Evolutionary conservation across 1,140 invertebrate species (phyloP), one percentile per base, ranked within the genome.

Genomic region (Tetramorium alpestre): DNA sequence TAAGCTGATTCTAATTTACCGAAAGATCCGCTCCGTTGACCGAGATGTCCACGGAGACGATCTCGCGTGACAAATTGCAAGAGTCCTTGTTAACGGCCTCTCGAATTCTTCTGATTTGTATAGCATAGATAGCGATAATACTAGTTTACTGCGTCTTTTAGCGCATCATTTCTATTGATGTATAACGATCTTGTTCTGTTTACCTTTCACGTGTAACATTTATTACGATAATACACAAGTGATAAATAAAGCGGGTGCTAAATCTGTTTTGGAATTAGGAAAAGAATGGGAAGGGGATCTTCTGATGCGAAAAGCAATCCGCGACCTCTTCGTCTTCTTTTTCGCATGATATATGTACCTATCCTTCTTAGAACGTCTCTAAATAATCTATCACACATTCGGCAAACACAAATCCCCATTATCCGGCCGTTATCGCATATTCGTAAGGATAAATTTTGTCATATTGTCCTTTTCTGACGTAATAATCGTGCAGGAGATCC

Each of bases 401-500:
- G 8, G 13, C 64, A 72, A 25, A 72, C 38, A 70, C 5, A 41
- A 69, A 25, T 41, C 3, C 44, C 18, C 60, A 11, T 38, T 49
- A 38, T 41, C 5, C 13, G 13, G 16, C 6, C 10, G n/a, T 69
- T 47, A 13, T 70, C 38, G 11, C 44, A 18, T 22, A 64, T 54
- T 49, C 7, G 10, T 56, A 73, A 54, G 47, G 25, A 87, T 62
- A 38, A 85, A 13, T 51, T 87, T 88, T 60, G 67, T n/a, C 56
- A 44, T 81, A 47, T 1, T 51, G 78, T 91, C 25, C 73, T 87
- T 56, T 90, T 87, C 69, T 81, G 89, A 88, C 80, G n/a, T 67
- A 84, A 89, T 47, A 86, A 88, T 69, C 82, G 92, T 93, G 89
- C 91, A 96, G 96, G 96, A 96, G 92, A 93, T 96, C 47, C 95